phyloP scores from a whole-genome alignment of 92 coral and sea anemone species.

The Porites divaricata region DNA sequence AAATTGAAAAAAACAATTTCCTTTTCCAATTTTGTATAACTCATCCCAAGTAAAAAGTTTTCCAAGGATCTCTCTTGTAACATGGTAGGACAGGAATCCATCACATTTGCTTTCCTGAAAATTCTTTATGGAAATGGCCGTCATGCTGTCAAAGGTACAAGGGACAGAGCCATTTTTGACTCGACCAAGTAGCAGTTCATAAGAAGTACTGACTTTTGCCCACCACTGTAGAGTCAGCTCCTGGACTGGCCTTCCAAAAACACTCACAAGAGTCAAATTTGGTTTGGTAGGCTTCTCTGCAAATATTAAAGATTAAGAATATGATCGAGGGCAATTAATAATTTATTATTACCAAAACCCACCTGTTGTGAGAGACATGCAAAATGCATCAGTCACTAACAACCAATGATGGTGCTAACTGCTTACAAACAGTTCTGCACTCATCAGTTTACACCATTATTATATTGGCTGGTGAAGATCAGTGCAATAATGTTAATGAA shows the following conservation, averaged over 20 bases:
- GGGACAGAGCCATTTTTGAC: not conserved
- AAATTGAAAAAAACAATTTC: no score
- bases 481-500: no score
- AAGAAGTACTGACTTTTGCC: not conserved
- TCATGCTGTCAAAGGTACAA: not conserved
- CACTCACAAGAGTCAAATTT: not conserved
- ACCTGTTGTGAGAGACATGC: no score
- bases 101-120: not conserved
- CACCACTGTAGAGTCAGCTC: conserved; percentile 15
- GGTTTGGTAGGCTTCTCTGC: conserved; percentile 5
- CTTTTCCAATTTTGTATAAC: not conserved
- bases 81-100: conserved; percentile 1
- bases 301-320: not conserved
- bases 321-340: not conserved
- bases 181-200: conserved; percentile 26
- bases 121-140: not conserved
- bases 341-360: not conserved
- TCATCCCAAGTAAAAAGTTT: not conserved
- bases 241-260: conserved; percentile 28
- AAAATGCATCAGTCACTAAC: no score
- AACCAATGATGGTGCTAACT: no score
- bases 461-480: no score
- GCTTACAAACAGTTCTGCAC: no score
- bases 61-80: conserved; percentile 6
- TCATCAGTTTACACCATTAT: no score